Evolutionary conservation across 2,888 invertebrate genomes (phyloP), one percentile per base, ranked within the genome.

Genomic region (Aspidiotus rigidus): DNA sequence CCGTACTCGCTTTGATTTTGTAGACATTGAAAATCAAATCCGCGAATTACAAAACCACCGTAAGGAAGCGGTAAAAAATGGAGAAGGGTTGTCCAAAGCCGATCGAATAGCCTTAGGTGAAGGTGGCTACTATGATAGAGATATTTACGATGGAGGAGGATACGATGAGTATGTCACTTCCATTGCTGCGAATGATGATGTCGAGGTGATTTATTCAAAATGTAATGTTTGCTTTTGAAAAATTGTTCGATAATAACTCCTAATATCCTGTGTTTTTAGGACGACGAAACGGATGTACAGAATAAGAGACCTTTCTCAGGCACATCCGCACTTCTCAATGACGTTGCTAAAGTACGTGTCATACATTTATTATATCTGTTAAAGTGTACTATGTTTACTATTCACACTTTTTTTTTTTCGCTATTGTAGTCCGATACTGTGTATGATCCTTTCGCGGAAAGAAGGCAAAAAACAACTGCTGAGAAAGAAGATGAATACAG

Each of bases 401-500:
- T 10, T 10, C 16, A 54, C 11, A 53, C 28, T 7, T 13, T 13
- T 62, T 54, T 44, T 17, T 55, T 55, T 42, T 7, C n/a, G 28
- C 7, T 78, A 78, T 28, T 28, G 71, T 75, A 92, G 89, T 88
- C 88, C 77, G 92, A 91, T 75, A 91, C 93, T 78, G 93, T 94
- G 77, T 89, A 89, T 80, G 95, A 97, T 80, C 95, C 95, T 15
- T 90, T 97, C 83, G 95, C 93, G 62, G 93, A 94, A 74, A 86
- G 93, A 75, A 84, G 94, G 72, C 83, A 90, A 69, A 90, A 93
- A 60, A 95, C 93, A 15, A 93, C 98, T 77, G 92, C 93, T 0
- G 97, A 98, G 75, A 85, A 95, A 74, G 97, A 98, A 81, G 95
- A 97, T 85, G 97, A 98, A 77, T 99, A 99, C 77, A 85, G 93